These are phyloP conservation scores for Dissostichus mawsoni DNA, from an alignment of 2,113 vertebrate genomes.

Conservation along the genomic window DNA sequence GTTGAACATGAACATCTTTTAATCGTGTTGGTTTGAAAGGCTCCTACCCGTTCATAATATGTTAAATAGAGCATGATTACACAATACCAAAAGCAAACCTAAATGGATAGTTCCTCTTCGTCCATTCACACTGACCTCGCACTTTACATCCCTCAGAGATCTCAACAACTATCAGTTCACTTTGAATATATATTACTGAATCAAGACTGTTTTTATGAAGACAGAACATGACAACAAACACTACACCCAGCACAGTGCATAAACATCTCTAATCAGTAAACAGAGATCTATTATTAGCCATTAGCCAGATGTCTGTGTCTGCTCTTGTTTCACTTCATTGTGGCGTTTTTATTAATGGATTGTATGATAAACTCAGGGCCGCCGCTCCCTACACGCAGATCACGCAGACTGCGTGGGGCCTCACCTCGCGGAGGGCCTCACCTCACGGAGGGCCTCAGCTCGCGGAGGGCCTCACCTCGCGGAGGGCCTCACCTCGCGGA, in stretches of 20 bases:
- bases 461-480: no score
- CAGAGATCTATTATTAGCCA: constrained; percentile 47
- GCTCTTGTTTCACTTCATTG: constrained; percentile 9
- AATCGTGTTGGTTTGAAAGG: constrained; percentile 54
- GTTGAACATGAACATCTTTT: constrained; percentile 47
- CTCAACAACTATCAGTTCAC: neutral
- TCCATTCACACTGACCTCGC: constrained; percentile 27
- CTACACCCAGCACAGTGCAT: neutral
- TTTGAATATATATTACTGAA: no score
- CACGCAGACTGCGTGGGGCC: no score
- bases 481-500: no score
- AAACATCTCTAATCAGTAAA: constrained; percentile 31
- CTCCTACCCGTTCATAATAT: constrained; percentile 54
- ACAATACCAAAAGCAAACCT: constrained; percentile 55
- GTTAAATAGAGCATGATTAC: constrained; percentile 72
- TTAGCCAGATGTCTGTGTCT: constrained; percentile 22
- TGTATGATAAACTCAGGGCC: neutral
- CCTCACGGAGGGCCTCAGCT: no score
- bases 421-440: no score
- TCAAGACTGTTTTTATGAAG: neutral
- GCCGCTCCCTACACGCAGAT: no score
- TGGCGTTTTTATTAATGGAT: neutral
- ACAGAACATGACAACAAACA: neutral
- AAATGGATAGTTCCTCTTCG: constrained; percentile 36
- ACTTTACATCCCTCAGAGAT: neutral